Conservation (phyloP, 2,113 vertebrate species). For the Blennius ocellaris region DNA sequence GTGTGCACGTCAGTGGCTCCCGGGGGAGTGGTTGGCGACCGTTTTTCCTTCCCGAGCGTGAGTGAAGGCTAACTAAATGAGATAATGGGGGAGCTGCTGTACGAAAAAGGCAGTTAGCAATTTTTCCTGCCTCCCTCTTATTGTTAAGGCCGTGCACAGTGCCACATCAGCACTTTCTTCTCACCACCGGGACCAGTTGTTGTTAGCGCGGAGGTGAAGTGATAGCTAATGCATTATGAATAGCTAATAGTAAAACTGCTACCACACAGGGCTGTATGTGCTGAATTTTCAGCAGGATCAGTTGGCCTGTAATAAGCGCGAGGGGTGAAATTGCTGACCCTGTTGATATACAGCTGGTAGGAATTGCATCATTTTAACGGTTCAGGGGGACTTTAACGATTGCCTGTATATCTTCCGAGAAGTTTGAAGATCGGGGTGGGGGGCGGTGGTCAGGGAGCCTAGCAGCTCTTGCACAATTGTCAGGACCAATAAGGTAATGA, state of each 20-base stretch:
- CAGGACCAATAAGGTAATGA: constrained; percentile 71
- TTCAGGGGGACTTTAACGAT: constrained; percentile 61
- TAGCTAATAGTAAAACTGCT: constrained; percentile 68
- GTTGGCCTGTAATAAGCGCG: constrained; percentile 50
- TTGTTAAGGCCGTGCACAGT: constrained; percentile 57
- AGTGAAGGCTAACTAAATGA: constrained; percentile 66
- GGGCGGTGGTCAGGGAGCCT: constrained; percentile 46
- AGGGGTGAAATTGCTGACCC: constrained; percentile 56
- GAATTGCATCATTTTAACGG: constrained; percentile 67
- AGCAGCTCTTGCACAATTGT: constrained; percentile 61
- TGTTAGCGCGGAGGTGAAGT: constrained; percentile 67
- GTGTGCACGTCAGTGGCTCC: constrained; percentile 21
- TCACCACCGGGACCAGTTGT: constrained; percentile 71
- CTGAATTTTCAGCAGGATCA: constrained; percentile 58
- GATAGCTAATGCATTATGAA: constrained; percentile 77
- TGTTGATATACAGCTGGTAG: constrained; percentile 46
- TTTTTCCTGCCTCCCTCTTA: constrained; percentile 58
- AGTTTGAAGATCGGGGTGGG: constrained; percentile 44
- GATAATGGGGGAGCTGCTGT: constrained; percentile 27
- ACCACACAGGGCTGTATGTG: constrained; percentile 25
- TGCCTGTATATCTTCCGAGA: constrained; percentile 51
- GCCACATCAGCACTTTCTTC: constrained; percentile 67
- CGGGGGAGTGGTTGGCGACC: constrained; percentile 51
- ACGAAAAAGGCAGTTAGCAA: constrained; percentile 64
- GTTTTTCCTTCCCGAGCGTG: constrained; percentile 62